Base-by-base conservation (phyloP, 2,113 vertebrate genomes). In the Dendrocopos noguchii region DNA sequence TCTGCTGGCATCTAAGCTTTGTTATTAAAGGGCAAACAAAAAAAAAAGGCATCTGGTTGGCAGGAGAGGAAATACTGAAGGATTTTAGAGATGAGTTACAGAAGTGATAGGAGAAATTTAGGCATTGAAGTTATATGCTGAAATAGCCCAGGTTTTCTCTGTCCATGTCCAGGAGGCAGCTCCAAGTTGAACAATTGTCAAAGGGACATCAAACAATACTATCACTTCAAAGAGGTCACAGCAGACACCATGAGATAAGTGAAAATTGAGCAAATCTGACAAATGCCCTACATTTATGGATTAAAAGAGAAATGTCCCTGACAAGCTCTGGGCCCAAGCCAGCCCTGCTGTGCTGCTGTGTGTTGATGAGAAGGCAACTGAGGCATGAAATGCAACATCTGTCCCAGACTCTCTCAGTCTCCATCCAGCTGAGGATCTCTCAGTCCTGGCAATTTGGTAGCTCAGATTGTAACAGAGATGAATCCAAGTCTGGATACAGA, bases 291-390 rank as follows among this genome's bases (percentile, higher is more conserved):
- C 21, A 50, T 22, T 50, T 50, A 50, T 50, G 10, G 21, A 50
- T 50, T 50, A 50, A 22, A 73, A 76, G 34, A 68, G 56, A 66
- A 76, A 80, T 63, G 34, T 73, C 34, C 46, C 50, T 59, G 66
- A 60, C 64, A 89, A 68, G 57, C 29, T 79, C 72, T 77, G 64
- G 15, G 12, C 21, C 55, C 39, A 29, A 76, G 59, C n/a, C 78
- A 78, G 4, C 22, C 0, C 0, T 10, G 1, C 34, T 55, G 50
- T 46, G 39, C n/a, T 90, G 65, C 78, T 79, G 15, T 17, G 18
- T 42, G 52, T 64, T 70, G 61, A 64, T 56, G 27, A 22, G 4
- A 64, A 86, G 34, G 29, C 53, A 83, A 31, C 16, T 0, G 0
- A 80, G 72, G 65, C 52, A 63, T 15, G 47, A 85, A 91, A 52